phyloP scores from a whole-genome alignment of 2,113 vertebrate species.

The Pterocles burchelli region DNA sequence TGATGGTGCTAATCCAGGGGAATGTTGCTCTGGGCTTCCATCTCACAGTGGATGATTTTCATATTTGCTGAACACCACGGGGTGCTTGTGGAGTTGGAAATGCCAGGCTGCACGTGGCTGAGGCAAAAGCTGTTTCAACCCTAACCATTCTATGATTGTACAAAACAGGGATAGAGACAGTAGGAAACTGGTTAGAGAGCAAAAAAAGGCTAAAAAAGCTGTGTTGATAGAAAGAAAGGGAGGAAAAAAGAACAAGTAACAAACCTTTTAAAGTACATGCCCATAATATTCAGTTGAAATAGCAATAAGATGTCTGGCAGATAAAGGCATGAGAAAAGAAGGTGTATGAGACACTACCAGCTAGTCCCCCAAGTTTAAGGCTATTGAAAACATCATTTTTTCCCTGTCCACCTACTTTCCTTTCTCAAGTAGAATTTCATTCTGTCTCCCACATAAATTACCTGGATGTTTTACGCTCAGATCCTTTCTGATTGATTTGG shows the following conservation, averaged over 20 bases:
- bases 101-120: neutral
- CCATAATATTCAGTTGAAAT: neutral
- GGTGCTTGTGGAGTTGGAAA: slow-evolving; percentile 18
- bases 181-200: neutral
- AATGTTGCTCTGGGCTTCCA: slow-evolving; percentile 29
- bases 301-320: neutral
- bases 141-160: no score
- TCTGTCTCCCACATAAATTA: neutral
- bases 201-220: neutral
- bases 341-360: neutral
- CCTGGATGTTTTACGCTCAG: neutral
- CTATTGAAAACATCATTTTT: neutral
- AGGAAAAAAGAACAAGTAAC: neutral
- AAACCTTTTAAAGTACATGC: neutral
- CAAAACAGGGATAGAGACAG: neutral
- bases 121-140: neutral
- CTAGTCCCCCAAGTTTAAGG: neutral
- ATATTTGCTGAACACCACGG: slow-evolving; percentile 17
- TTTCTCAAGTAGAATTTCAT: neutral
- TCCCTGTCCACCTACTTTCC: neutral
- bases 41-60: slow-evolving; percentile 46
- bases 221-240: neutral
- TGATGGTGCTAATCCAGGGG: slow-evolving; percentile 27
- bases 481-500: neutral
- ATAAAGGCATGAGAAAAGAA: neutral